Evolutionary conservation across 2,888 invertebrate genomes (phyloP).

Genomic region (Chloroclystis v-ata): DNA sequence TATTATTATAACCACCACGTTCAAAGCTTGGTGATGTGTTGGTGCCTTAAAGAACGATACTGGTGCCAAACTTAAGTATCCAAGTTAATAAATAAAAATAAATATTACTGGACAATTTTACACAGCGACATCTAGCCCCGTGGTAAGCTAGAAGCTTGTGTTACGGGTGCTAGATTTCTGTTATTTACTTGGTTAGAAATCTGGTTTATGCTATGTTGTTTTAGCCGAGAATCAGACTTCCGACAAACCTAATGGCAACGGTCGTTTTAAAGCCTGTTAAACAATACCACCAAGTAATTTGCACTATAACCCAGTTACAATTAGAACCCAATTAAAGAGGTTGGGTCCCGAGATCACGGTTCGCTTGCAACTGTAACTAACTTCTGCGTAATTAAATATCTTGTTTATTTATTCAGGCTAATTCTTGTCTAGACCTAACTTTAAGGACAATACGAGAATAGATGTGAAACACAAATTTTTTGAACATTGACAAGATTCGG

Average conservation of each 20-base stretch:
- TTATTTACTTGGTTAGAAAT: background rate
- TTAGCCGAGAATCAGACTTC: background rate
- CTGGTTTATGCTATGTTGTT: too few relatives aligned
- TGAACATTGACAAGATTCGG: too few relatives aligned
- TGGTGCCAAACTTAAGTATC: too few relatives aligned
- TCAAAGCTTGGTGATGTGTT: too few relatives aligned
- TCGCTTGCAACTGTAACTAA: constrained; percentile 17
- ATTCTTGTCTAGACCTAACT: constrained; percentile 18
- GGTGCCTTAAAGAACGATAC: too few relatives aligned
- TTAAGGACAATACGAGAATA: too few relatives aligned
- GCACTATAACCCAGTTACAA: constrained; percentile 20
- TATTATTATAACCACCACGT: too few relatives aligned
- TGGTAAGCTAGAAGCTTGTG: too few relatives aligned
- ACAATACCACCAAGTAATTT: constrained; percentile 19
- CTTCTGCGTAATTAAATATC: constrained; percentile 20
- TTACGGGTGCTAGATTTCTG: background rate
- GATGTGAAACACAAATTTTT: background rate
- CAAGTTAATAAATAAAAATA: too few relatives aligned
- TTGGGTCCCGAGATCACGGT: constrained; percentile 15
- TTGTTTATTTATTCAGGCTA: constrained; percentile 21
- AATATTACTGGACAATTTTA: too few relatives aligned
- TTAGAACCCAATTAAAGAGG: constrained; percentile 20
- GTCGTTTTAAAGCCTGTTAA: constrained; percentile 14
- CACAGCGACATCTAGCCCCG: too few relatives aligned
- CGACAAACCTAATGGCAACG: background rate